A percentile compares a stretch with the other conserved stretches of the same genome.
Conservation (phyloP, 2,113 vertebrate genomes). For the Parotia lawesii region DNA sequence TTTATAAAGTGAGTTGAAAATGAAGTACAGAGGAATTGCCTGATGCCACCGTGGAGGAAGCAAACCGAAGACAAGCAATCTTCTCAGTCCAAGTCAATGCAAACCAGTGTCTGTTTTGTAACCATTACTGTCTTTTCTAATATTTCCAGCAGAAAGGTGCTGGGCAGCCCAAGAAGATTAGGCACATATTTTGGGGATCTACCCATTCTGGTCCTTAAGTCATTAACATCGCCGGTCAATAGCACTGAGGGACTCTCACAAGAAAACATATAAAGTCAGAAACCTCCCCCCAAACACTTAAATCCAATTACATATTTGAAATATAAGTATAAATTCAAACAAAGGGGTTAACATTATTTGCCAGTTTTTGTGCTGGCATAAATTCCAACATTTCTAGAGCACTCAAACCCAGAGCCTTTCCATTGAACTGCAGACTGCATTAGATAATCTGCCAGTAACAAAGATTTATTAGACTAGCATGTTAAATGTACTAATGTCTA, state of each 20-base stretch:
- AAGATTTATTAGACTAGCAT: background rate
- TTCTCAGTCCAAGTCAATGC: background rate
- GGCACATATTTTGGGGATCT: background rate
- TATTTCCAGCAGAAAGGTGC: background rate
- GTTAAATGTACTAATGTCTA: background rate
- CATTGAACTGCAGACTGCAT: background rate
- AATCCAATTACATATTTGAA: background rate
- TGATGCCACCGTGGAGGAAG: background rate
- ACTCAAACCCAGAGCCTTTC: background rate
- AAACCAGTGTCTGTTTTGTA: background rate
- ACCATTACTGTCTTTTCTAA: background rate
- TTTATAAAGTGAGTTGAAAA: slow-evolving; percentile 12
- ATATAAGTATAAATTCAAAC: background rate
- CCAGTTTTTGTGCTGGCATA: background rate
- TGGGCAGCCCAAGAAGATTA: background rate
- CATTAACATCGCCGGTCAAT: background rate
- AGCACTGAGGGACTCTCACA: background rate
- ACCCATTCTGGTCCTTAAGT: background rate
- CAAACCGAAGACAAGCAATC: background rate
- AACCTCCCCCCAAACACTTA: background rate
- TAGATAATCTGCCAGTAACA: background rate
- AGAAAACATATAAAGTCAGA: background rate
- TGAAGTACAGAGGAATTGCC: background rate
- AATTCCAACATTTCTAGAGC: background rate
- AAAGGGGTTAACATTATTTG: background rate